Evolutionary conservation across 2,113 vertebrate genomes (phyloP), one percentile per base, ranked within the genome.

Genomic region (Hydrochoerus hydrochaeris): DNA sequence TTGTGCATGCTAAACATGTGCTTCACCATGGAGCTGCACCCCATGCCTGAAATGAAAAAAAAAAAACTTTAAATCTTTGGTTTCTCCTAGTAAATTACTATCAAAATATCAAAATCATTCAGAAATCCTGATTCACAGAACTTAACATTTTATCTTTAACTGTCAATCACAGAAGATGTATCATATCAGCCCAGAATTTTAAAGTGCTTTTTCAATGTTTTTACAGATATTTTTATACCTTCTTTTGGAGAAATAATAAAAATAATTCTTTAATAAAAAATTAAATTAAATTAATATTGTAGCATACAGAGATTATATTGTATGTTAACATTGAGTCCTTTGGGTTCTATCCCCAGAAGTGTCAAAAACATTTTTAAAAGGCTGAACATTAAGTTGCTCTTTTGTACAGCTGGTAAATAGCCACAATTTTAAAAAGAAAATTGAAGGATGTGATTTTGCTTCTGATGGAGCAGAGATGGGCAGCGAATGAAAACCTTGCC

Each of bases 121-220:
- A 87, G 71, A 94, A 95, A 85, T 71, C 69, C 54, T 41, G 67
- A 41, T 35, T 85, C 62, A 77, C 14, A 85, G 63, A 75, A 87
- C 80, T 94, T 69, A 46, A 46, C 73, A 88, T 65, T 54, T 93
- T 93, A 69, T 62, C 81, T 67, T 96, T 89, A 87, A 9, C 73
- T 97, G 16, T 87, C 85, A 95, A 46, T 65, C 67, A 91, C 12
- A 91, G 63, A 94, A 17, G 65, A 88, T 83, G 3, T 84, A 57
- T 24, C 75, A 54, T 58, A 38, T 65, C 44, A 71, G 69, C 38
- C 69, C 30, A 52, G 24, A 28, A 32, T 95, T 92, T 95, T 96
- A 73, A 83, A 86, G 57, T 80, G 24, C 41, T 7, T 83, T 96
- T 86, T 71, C 26, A 46, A 28, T 91, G 58, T 77, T 78, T 94